These are phyloP conservation scores for Heliothis subflexa DNA, from an alignment of 1,140 invertebrate species.

Conservation along the genomic window DNA sequence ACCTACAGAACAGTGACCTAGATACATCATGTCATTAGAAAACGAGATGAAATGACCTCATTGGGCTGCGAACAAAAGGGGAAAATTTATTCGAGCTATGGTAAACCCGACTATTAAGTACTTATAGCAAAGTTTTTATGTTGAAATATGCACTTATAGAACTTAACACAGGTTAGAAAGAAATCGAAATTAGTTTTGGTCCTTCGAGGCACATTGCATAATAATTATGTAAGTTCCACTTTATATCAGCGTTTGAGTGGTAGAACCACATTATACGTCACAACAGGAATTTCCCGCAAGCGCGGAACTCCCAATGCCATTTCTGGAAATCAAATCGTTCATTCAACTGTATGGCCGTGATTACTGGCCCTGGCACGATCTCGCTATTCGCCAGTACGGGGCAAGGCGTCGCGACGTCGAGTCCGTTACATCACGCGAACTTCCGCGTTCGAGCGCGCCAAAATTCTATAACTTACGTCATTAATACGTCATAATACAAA, in stretches of 20 bases:
- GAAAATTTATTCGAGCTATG: too few species aligned
- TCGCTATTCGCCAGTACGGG: conserved; percentile 19
- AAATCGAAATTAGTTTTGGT: background rate
- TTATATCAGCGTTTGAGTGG: background rate
- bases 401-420: conserved; percentile 12
- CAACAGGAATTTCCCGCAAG: background rate
- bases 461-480: conserved; percentile 9
- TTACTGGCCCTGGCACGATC: background rate
- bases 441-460: conserved; percentile 35
- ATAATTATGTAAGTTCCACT: background rate
- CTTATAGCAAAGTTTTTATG: too few species aligned
- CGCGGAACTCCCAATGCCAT: background rate
- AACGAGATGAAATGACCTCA: too few species aligned
- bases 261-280: background rate
- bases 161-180: too few species aligned
- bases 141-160: too few species aligned
- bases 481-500: conserved; percentile 9
- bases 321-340: conserved; percentile 17
- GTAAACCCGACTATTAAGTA: too few species aligned
- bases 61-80: too few species aligned
- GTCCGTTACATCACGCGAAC: conserved; percentile 8
- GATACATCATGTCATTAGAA: too few species aligned
- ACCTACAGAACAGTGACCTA: too few species aligned
- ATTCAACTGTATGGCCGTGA: conserved; percentile 24
- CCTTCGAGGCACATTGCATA: background rate